Evolutionary conservation across 1,140 invertebrate species (phyloP), one percentile per base, ranked within the genome.

Genomic region (Drosophila repleta): DNA sequence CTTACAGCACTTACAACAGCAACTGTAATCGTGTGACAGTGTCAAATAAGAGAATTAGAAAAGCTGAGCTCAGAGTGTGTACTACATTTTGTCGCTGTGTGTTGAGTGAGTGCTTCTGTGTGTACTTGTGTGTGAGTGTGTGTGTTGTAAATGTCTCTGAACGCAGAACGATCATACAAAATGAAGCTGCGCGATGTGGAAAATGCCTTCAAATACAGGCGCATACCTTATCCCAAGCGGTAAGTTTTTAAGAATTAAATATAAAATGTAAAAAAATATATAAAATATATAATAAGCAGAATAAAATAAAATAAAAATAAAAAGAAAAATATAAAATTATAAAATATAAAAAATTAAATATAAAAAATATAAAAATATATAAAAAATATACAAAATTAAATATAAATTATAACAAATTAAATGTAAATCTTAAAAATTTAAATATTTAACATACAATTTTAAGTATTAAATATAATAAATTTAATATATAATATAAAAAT

Each of bases 151-250:
- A 39, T 89, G 85, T 78, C 87, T 56, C 20, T 77, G 13, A 85
- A 75, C 76, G 48, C 64, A 39, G 84, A 89, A 21, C 81, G 80
- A 49, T 81, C 79, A n/a, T 89, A 85, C 77, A 91, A 89, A 83
- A 91, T 91, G 90, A 90, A 90, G 45, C 69, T 91, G 70, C 90
- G 90, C 53, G 90, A 91, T 58, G 77, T 91, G 65, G 90, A 91
- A 71, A 91, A 91, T 53, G 84, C 90, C 63, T 90, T 91, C 26
- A 91, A 90, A 64, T 91, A 91, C 61, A 71, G 90, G 21, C 83
- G 90, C 37, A 91, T 91, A 81, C 90, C 90, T 52, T 91, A 91
- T 70, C 90, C 90, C 21, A 91, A 91, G 72, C 82, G 90, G 90
- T 91, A 79, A 91, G 90, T 90, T 20, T 7, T 35, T 35, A 35